These are phyloP conservation scores for Pegoplata infirma DNA, from an alignment of 2,888 invertebrate species.

Conservation along the genomic window DNA sequence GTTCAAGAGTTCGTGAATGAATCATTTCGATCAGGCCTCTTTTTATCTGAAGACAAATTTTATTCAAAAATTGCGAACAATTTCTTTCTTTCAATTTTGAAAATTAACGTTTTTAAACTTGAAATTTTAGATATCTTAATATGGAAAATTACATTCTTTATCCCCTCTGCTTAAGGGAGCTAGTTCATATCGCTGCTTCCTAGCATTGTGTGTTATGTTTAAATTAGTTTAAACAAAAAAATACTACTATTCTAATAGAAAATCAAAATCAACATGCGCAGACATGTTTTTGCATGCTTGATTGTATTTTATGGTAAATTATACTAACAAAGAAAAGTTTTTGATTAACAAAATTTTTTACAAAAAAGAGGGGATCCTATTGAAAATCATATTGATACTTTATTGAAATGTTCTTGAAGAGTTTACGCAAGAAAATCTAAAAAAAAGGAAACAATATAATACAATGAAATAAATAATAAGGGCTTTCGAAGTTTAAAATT, in stretches of 20 bases:
- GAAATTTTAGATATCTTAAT: too few relatives aligned
- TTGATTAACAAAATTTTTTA: not conserved
- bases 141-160: not conserved
- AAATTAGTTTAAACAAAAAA: constrained; percentile 30
- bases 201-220: constrained; percentile 1
- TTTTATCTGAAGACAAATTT: too few relatives aligned
- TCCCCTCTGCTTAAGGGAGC: not conserved
- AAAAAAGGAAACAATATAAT: not conserved
- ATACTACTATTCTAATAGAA: constrained; percentile 34
- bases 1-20: too few relatives aligned
- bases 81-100: too few relatives aligned
- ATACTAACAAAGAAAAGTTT: not conserved
- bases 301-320: constrained; percentile 29
- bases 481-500: not conserved
- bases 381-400: not conserved
- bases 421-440: not conserved
- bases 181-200: not conserved
- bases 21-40: too few relatives aligned
- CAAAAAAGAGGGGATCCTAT: not conserved
- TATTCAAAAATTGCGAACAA: too few relatives aligned
- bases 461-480: not conserved
- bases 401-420: not conserved
- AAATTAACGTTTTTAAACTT: too few relatives aligned
- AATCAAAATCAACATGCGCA: constrained; percentile 11
- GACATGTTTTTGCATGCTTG: constrained; percentile 11